Percentiles rank a stretch among this genome's conserved stretches.
These are phyloP conservation scores for Meganola albula DNA, from an alignment of 2,888 invertebrate genomes.

Conservation along the genomic window DNA sequence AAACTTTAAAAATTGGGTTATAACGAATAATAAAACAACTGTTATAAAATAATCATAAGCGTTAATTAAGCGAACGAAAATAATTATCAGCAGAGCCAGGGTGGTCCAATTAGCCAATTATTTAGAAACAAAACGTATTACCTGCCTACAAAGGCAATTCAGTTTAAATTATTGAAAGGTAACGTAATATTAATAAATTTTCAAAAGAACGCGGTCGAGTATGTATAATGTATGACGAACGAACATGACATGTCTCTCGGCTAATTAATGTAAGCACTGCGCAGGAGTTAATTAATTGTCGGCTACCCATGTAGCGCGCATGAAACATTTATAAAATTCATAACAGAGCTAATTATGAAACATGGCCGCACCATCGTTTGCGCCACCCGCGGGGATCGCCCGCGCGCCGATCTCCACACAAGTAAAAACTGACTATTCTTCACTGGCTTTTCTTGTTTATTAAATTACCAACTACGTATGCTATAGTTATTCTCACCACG, in stretches of 20 bases:
- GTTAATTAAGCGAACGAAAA: constrained; percentile 40
- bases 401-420: constrained; percentile 33
- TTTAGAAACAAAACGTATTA: constrained; percentile 20
- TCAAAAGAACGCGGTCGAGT: constrained; percentile 37
- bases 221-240: constrained; percentile 63
- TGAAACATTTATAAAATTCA: constrained; percentile 76
- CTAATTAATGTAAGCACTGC: constrained; percentile 71
- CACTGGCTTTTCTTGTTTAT: constrained; percentile 44
- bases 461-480: constrained; percentile 41
- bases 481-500: constrained; percentile 31
- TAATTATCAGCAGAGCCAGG: constrained; percentile 34
- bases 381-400: constrained; percentile 63
- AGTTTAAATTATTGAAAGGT: constrained; percentile 43
- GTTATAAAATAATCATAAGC: constrained; percentile 50
- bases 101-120: constrained; percentile 44
- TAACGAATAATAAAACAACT: constrained; percentile 33
- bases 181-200: constrained; percentile 51
- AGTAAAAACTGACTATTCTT: constrained; percentile 54
- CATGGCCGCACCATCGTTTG: constrained; percentile 51
- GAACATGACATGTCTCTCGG: constrained; percentile 54
- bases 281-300: constrained; percentile 71
- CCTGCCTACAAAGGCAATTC: constrained; percentile 20
- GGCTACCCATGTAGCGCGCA: constrained; percentile 57
- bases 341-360: constrained; percentile 71
- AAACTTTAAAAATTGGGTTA: constrained; percentile 44